phyloP scores from a whole-genome alignment of 2,113 vertebrate genomes.

The Athene cunicularia region DNA sequence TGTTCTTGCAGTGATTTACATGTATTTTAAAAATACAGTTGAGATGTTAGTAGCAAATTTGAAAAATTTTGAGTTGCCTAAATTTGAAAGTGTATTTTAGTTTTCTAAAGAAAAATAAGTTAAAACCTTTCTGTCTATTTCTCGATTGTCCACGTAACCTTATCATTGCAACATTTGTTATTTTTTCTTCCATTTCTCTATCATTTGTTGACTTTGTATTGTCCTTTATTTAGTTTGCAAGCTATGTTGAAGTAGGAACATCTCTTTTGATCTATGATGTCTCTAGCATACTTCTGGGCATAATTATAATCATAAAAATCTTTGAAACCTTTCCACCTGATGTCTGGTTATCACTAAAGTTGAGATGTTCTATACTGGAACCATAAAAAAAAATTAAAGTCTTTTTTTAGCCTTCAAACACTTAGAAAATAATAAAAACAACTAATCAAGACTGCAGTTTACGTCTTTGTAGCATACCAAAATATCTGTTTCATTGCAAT shows the following conservation, averaged over 20 bases:
- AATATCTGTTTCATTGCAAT: slow-evolving; percentile 43
- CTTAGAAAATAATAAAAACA: not conserved
- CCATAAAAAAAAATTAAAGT: slow-evolving; percentile 12
- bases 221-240: slow-evolving; percentile 43
- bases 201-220: not conserved
- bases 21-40: not conserved
- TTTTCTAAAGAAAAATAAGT: not conserved
- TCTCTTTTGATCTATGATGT: slow-evolving; percentile 28
- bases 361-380: not conserved
- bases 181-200: not conserved
- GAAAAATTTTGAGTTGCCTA: not conserved
- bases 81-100: not conserved
- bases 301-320: slow-evolving; percentile 57
- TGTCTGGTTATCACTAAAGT: slow-evolving; percentile 16
- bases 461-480: not conserved
- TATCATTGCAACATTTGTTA: not conserved
- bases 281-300: slow-evolving; percentile 42
- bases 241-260: not conserved
- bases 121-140: not conserved
- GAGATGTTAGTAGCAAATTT: not conserved
- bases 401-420: slow-evolving; percentile 35
- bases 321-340: slow-evolving; percentile 10
- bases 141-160: not conserved
- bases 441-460: not conserved
- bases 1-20: not conserved